A percentile compares a stretch with the other conserved stretches of the same genome.
Conservation (phyloP, 2,888 invertebrate species). For the Ennomos fuscantarius region DNA sequence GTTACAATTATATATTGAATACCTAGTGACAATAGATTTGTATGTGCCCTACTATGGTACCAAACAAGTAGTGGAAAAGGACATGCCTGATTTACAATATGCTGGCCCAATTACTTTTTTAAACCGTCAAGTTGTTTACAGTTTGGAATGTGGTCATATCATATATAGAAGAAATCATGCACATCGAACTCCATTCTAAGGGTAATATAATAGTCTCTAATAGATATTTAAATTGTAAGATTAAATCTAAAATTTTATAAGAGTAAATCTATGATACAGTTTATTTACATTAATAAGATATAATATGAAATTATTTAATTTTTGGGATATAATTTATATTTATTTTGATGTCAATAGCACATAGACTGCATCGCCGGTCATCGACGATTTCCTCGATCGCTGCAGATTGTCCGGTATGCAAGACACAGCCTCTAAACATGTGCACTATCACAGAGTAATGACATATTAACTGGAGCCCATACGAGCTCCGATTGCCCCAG, state of each 20-base stretch:
- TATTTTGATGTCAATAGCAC: slow-evolving; percentile 82
- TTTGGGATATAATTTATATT: slow-evolving; percentile 77
- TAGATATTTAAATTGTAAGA: slow-evolving; percentile 64
- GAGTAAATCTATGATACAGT: slow-evolving; percentile 74
- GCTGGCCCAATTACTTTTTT: slow-evolving; percentile 18
- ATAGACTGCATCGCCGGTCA: slow-evolving; percentile 61
- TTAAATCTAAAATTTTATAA: slow-evolving; percentile 67
- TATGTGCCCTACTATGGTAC: slow-evolving; percentile 36
- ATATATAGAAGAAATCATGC: slow-evolving; percentile 77
- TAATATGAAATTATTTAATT: slow-evolving; percentile 82
- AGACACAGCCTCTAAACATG: slow-evolving; percentile 67
- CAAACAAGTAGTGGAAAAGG: slow-evolving; percentile 34
- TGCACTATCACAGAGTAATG: slow-evolving; percentile 84
- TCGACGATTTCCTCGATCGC: slow-evolving; percentile 45
- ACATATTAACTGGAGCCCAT: slow-evolving; percentile 79
- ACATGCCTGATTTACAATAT: slow-evolving; percentile 28
- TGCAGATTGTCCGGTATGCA: slow-evolving; percentile 48
- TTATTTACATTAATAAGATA: slow-evolving; percentile 78
- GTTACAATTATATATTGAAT: slow-evolving; percentile 74
- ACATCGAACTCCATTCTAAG: slow-evolving; percentile 74
- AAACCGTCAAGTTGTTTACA: slow-evolving; percentile 44
- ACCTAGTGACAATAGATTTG: slow-evolving; percentile 65
- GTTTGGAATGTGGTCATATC: slow-evolving; percentile 78
- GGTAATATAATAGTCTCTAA: slow-evolving; percentile 48
- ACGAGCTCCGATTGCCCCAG: slow-evolving; percentile 80